These are phyloP conservation scores for Rhogogaster chlorosoma DNA, from an alignment of 2,888 invertebrate species.

Conservation along the genomic window DNA sequence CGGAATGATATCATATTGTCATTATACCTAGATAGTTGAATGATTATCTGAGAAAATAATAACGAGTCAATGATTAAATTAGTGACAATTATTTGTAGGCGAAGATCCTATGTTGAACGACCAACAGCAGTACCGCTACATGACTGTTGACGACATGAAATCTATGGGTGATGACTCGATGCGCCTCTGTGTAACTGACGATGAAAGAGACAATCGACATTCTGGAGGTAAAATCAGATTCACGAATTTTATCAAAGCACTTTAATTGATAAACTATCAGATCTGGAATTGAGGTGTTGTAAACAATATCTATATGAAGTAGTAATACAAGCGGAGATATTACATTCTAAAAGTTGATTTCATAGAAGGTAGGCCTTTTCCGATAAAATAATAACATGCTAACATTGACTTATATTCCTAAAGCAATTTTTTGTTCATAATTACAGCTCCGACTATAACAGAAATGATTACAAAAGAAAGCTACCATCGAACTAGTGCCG, in stretches of 20 bases:
- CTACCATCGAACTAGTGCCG: conserved; percentile 77
- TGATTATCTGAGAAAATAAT: not conserved
- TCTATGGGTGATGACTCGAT: conserved; percentile 95
- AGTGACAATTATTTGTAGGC: conserved; percentile 79
- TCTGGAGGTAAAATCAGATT: conserved; percentile 72
- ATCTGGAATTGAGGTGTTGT: not conserved
- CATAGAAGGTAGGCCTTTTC: not conserved
- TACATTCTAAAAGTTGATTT: not conserved
- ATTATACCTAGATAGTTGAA: not conserved
- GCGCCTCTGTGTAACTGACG: conserved; percentile 95
- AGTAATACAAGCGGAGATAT: not conserved
- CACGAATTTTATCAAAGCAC: not conserved
- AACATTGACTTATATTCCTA: not conserved
- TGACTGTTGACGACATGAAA: conserved; percentile 98
- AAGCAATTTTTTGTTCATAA: not conserved
- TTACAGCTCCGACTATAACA: conserved; percentile 73
- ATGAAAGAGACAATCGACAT: conserved; percentile 87
- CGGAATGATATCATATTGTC: not conserved
- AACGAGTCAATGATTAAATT: not conserved
- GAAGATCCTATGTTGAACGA: conserved; percentile 95
- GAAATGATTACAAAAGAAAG: conserved; percentile 77
- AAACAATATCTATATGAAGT: not conserved
- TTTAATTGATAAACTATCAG: not conserved
- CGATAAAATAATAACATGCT: not conserved
- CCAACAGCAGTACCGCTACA: conserved; percentile 91